Evolutionary conservation across 2,797 vertebrate species (phyloP).

Genomic region (Fistularia commersonii): DNA sequence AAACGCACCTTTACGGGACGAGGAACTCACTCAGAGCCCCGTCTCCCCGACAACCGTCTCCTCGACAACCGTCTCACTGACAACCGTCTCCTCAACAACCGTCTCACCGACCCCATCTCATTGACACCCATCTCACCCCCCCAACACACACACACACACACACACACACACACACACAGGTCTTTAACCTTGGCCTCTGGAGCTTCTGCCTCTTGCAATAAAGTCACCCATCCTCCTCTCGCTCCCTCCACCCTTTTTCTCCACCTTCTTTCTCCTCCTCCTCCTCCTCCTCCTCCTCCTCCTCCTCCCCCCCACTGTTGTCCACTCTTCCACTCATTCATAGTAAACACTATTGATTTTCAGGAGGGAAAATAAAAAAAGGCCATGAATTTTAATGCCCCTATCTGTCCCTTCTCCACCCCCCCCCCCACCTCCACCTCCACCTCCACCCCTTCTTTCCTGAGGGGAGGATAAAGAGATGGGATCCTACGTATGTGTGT

Average conservation of each 20-base stretch:
- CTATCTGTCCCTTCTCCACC: conserved; percentile 78
- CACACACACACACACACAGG: too few relatives aligned
- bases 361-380: conserved; percentile 78
- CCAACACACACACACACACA: too few relatives aligned
- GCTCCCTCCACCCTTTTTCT: conserved; percentile 21
- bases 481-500: conserved; percentile 42
- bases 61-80: too few relatives aligned
- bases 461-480: conserved; percentile 79
- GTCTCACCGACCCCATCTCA: conserved; percentile 63
- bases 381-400: conserved; percentile 84
- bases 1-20: too few relatives aligned
- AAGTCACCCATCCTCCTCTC: conserved; percentile 63
- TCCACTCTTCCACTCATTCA: conserved; percentile 83
- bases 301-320: conserved; percentile 70
- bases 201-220: conserved; percentile 74
- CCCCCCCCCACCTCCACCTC: conserved; percentile 45
- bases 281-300: conserved; percentile 26
- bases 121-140: too few relatives aligned
- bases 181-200: conserved; percentile 82
- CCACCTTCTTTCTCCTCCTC: neutral
- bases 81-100: too few relatives aligned
- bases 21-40: too few relatives aligned
- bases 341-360: conserved; percentile 88
- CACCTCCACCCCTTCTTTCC: conserved; percentile 64
- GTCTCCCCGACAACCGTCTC: too few relatives aligned